Evolutionary conservation across 2,888 invertebrate species (phyloP), one percentile per base, ranked within the genome.

Genomic region (Zhengitettix transpicula): DNA sequence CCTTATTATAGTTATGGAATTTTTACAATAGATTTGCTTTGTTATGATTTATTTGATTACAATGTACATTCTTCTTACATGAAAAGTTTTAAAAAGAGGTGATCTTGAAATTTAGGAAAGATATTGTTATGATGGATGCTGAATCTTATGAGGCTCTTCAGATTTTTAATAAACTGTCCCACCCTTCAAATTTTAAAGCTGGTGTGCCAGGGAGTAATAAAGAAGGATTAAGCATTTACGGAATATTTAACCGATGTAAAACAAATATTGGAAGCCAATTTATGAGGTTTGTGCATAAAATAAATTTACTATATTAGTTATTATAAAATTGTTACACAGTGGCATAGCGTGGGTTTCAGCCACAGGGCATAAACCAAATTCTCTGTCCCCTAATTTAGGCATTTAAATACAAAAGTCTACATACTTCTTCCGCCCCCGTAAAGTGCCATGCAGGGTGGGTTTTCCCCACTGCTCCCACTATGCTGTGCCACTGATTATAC

Each of bases 111-210:
- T 52, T 64, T 62, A 88, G 88, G 63, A 76, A 79, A 57, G 80
- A 86, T 68, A 77, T 84, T 67, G 81, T 89, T 16, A 79, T 81
- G 64, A 77, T 89, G 62, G 87, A 88, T 71, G 79, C 81, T 47
- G 82, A 83, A 64, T 83, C 85, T 0, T 87, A 84, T 71, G 80
- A 80, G 60, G 85, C 86, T 0, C 74, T 94, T 52, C 85, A 89
- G 71, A 83, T 94, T 64, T 88, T 92, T 71, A 81, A 83, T 63
- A 76, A 79, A 3, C 78, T 81, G 58, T 76, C 81, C 1, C 89
- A 89, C 68, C 89, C 89, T 10, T 85, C 88, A 61, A 79, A 80
- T 42, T 87, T 84, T 70, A 88, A 86, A 71, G 78, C 80, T 62
- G 84, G 84, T 9, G 75, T 75, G 41, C 76, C 75, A 1, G 77